Evolutionary conservation across 2,113 vertebrate species (phyloP).

Genomic region (Gambusia affinis): DNA sequence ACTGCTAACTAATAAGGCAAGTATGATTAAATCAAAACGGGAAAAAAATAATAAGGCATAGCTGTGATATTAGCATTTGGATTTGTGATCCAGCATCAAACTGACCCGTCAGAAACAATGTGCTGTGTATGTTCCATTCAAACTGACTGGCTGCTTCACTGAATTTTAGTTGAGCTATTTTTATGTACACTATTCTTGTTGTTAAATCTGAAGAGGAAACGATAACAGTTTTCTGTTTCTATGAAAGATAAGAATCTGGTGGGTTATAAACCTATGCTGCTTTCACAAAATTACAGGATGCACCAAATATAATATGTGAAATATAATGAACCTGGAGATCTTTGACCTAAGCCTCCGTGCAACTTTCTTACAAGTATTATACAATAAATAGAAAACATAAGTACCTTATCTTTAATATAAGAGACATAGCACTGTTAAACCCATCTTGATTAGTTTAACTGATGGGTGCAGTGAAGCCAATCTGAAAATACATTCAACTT

Average conservation of each 20-base stretch:
- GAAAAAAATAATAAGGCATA: slow-evolving; percentile 51
- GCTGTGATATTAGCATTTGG: slow-evolving; percentile 46
- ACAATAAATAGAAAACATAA: no score
- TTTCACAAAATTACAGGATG: no score
- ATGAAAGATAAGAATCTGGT: neutral
- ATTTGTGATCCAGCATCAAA: slow-evolving; percentile 17
- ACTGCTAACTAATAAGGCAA: slow-evolving; percentile 52
- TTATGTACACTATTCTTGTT: neutral
- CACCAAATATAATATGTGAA: neutral
- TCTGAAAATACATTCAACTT: slow-evolving; percentile 3
- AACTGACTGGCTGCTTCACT: slow-evolving; percentile 1
- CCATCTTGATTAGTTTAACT: neutral
- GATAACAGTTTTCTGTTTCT: neutral
- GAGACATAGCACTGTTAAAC: no score
- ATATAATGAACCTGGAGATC: neutral
- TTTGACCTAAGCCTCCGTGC: neutral
- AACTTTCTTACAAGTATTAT: neutral
- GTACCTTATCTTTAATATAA: no score
- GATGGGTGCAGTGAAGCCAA: slow-evolving; percentile 10
- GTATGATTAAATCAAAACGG: neutral
- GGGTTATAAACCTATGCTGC: neutral
- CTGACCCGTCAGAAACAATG: slow-evolving; percentile 8
- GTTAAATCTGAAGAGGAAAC: neutral
- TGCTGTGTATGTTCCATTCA: slow-evolving; percentile 23
- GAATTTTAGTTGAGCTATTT: no score